These are phyloP conservation scores for Acomys russatus DNA, from an alignment of 2,797 vertebrate species.

Conservation along the genomic window DNA sequence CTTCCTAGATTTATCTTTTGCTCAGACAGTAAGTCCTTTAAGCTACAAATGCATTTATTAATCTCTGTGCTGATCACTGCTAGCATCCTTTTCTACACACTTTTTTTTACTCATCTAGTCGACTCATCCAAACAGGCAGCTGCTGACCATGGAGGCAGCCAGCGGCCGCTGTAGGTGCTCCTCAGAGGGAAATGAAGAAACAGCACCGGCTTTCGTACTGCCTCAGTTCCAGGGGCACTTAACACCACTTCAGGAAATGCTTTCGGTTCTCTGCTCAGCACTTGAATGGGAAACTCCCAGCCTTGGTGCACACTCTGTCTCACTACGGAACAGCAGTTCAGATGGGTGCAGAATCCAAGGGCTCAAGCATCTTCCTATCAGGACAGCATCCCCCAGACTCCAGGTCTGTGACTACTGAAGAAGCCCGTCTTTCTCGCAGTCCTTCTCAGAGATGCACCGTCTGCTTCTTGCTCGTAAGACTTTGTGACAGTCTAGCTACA, in stretches of 20 bases:
- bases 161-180: neutral
- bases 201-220: accelerated
- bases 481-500: neutral
- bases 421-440: neutral
- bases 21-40: neutral
- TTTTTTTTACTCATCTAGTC: neutral
- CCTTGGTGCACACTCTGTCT: neutral
- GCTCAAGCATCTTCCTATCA: neutral
- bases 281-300: neutral
- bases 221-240: accelerated
- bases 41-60: neutral
- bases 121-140: neutral
- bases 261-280: neutral
- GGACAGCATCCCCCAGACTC: neutral
- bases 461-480: neutral
- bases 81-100: neutral
- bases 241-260: too few species aligned
- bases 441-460: neutral
- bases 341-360: neutral
- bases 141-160: neutral
- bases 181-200: neutral
- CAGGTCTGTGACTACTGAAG: neutral
- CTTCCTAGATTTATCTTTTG: neutral
- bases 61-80: neutral
- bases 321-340: neutral